Evolutionary conservation across 2,797 vertebrate genomes (phyloP), one percentile per base, ranked within the genome.

Genomic region (Sus cebifrons): DNA sequence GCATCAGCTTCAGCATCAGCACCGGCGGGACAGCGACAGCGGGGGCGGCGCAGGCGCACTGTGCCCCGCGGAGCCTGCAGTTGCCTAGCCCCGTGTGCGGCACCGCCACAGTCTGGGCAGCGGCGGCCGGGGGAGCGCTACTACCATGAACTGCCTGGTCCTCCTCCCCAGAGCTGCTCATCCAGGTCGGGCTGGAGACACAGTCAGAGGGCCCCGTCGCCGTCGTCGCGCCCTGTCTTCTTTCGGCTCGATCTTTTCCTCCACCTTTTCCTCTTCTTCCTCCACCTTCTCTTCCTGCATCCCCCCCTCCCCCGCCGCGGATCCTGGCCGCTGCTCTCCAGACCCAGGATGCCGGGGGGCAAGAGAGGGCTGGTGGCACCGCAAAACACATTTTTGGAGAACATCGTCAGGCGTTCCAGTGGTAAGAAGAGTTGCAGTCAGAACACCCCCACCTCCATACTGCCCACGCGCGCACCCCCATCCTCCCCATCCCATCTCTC

Each of bases 371-470:
- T 99, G 99, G 99, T 99, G 99, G 99, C 99, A 98, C 99, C 99
- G 97, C 99, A 99, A 98, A 99, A 99, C 98, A 99, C 99, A 84
- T 99, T 99, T 97, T 98, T 99, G 99, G 99, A 99, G 98, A 99
- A 99, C 97, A 99, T 99, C 91, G 99, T 99, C 98, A 98, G 99
- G 97, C 99, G 99, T 95, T 99, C 99, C 81, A 99, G 99, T 96
- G 99, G 99, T 99, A 98, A 99, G 99, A 85, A 95, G 92, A 98
- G 96, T 97, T 95, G 44, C 67, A 83, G 96, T 97, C 95, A 1
- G 73, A 71, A 75, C 96, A 89, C 89, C 89, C 36, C 93, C 52
- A 44, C 92, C 56, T 79, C 56, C 92, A 64, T 87, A 95, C 84
- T 71, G 65, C 82, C 90, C 49, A 58, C 71, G 2, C 62, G 44